Percentiles rank a stretch among this genome's conserved stretches.
These are phyloP conservation scores for Anser brachyrhynchus DNA, from an alignment of 2,113 vertebrate species.

Conservation along the genomic window DNA sequence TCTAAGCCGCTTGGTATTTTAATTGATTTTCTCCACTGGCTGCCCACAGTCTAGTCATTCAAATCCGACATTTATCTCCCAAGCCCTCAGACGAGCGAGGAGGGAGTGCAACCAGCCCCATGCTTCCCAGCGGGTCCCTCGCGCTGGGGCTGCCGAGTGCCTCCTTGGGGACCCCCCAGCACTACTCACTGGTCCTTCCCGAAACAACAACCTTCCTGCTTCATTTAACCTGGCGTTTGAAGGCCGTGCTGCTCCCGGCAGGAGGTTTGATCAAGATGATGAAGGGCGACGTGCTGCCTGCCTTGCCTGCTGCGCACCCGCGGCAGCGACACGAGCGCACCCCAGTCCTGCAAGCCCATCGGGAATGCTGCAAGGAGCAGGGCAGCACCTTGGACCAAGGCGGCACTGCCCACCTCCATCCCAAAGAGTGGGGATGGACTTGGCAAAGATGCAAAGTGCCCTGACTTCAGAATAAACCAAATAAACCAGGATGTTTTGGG, in stretches of 20 bases:
- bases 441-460: no score
- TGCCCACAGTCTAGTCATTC: conserved; percentile 42
- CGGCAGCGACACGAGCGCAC: rapidly evolving
- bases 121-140: rapidly evolving
- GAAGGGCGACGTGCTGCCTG: neutral
- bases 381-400: neutral
- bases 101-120: neutral
- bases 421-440: neutral
- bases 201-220: neutral
- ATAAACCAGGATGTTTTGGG: neutral
- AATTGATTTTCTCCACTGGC: conserved; percentile 64
- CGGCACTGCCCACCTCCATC: neutral
- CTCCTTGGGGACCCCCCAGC: neutral
- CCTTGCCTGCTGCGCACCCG: rapidly evolving
- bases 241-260: neutral
- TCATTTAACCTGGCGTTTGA: neutral
- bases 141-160: neutral
- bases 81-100: neutral
- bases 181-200: neutral
- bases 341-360: neutral
- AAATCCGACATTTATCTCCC: neutral
- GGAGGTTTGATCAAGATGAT: conserved; percentile 4
- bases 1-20: conserved; percentile 65
- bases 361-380: neutral
- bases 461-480: neutral